Conservation (phyloP, 2,888 invertebrate genomes). For the Dasypogon diadema region DNA sequence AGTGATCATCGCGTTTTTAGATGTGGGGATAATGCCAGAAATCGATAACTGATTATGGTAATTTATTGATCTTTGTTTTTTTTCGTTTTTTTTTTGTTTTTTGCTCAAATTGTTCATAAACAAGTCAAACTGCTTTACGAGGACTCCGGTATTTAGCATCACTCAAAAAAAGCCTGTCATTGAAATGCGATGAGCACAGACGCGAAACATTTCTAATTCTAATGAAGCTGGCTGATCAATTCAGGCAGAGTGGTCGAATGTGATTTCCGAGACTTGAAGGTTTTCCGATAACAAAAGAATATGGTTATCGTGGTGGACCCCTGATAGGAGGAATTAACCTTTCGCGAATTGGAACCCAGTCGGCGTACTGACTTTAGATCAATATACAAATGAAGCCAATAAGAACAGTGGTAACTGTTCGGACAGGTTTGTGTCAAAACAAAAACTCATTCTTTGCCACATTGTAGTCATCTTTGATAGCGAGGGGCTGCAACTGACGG, state of each 20-base stretch:
- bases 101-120: not conserved
- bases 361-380: constrained; percentile 3
- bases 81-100: constrained; percentile 16
- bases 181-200: constrained; percentile 15
- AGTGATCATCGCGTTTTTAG: too few relatives aligned
- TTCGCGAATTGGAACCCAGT: constrained; percentile 12
- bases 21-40: too few relatives aligned
- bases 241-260: not conserved
- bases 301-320: not conserved
- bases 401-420: not conserved
- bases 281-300: constrained; percentile 1
- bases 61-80: not conserved
- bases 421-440: constrained; percentile 37
- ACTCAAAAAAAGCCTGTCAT: constrained; percentile 1
- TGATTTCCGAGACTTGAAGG: constrained; percentile 40
- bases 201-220: constrained; percentile 18
- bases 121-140: not conserved
- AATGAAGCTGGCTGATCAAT: not conserved
- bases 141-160: not conserved
- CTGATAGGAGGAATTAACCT: constrained; percentile 16
- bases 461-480: not conserved
- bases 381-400: constrained; percentile 1
- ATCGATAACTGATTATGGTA: not conserved
- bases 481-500: constrained; percentile 7
- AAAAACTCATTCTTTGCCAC: constrained; percentile 28